These are phyloP conservation scores for Pheucticus melanocephalus DNA, from an alignment of 2,113 vertebrate species.

Conservation along the genomic window DNA sequence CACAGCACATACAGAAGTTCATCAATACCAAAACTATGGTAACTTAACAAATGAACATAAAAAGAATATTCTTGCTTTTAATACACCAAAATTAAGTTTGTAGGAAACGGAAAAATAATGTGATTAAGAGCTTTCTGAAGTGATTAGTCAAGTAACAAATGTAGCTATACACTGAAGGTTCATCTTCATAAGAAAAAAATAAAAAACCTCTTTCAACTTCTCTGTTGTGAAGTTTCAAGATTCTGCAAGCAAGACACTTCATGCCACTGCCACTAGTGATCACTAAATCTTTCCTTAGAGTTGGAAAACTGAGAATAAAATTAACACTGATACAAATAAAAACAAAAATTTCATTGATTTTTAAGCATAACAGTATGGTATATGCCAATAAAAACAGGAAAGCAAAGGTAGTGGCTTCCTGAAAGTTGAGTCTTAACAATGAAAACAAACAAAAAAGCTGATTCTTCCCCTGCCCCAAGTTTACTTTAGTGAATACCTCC, in stretches of 20 bases:
- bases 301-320: not conserved
- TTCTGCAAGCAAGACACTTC: not conserved
- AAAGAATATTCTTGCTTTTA: not conserved
- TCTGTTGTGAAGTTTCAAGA: not conserved
- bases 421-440: not conserved
- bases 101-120: not conserved
- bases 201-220: not conserved
- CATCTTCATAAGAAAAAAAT: not conserved
- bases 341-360: not conserved
- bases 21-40: not conserved
- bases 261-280: not conserved
- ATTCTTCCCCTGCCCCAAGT: accelerated
- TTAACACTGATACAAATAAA: not conserved
- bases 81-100: not conserved
- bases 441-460: not conserved
- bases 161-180: not conserved
- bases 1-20: not conserved
- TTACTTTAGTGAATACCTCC: not conserved
- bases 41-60: not conserved
- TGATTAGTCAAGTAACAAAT: not conserved
- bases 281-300: not conserved
- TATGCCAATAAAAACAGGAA: not conserved
- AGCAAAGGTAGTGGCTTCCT: not conserved
- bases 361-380: not conserved
- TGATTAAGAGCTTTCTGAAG: not conserved